Evolutionary conservation across 2,797 vertebrate genomes (phyloP).

Genomic region (Onychomys torridus): DNA sequence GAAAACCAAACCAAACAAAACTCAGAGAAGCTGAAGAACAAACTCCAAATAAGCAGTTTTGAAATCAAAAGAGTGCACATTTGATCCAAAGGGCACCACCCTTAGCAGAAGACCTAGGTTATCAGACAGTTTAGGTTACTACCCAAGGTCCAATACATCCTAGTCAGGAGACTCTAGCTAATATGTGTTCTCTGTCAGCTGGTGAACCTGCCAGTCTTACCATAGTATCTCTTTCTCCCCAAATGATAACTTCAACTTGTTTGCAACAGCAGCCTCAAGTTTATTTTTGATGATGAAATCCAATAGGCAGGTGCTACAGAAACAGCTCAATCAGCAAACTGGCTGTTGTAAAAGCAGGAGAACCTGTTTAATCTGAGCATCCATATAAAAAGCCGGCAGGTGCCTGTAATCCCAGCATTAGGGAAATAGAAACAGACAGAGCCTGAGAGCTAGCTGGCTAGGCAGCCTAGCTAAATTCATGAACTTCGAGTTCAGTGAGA

Average conservation of each 20-base stretch:
- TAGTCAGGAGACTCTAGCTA: constrained; percentile 5
- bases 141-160: not conserved
- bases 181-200: not conserved
- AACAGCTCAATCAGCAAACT: not conserved
- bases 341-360: not conserved
- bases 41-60: not conserved
- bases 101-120: not conserved
- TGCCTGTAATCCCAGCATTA: not conserved
- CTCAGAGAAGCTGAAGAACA: not conserved
- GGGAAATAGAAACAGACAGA: not conserved
- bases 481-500: not conserved
- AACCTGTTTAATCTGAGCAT: not conserved
- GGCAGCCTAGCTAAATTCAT: not conserved
- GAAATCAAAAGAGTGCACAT: not conserved
- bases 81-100: not conserved
- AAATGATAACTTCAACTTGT: not conserved
- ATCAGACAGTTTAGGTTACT: not conserved
- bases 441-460: not conserved
- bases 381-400: not conserved
- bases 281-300: constrained; percentile 54
- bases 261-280: not conserved
- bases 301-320: not conserved
- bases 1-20: not conserved
- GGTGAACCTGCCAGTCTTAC: not conserved
- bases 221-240: not conserved